A percentile compares a stretch with the other conserved stretches of the same genome.
Conservation (phyloP, 2,113 vertebrate species). For the Cyanistes caeruleus region DNA sequence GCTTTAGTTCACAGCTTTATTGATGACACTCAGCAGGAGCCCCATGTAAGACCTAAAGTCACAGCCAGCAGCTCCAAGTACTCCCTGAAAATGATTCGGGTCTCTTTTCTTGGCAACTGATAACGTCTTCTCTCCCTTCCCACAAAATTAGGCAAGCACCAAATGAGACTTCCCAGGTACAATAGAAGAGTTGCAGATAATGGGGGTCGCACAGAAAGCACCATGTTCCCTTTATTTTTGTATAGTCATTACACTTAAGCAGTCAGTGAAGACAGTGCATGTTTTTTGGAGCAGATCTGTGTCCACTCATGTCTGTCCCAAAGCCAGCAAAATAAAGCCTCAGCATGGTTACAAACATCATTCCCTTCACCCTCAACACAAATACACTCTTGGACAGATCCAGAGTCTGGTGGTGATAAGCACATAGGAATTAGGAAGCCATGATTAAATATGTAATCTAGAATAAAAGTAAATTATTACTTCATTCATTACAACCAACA, state of each 20-base stretch:
- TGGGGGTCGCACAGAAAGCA: rapidly evolving
- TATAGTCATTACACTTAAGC: background rate
- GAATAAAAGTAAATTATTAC: background rate
- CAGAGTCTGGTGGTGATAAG: background rate
- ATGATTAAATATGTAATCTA: rapidly evolving
- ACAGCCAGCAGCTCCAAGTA: background rate
- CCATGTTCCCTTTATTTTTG: rapidly evolving
- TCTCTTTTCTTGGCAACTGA: background rate
- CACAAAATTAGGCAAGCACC: background rate
- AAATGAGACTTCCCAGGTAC: background rate
- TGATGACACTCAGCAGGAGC: background rate
- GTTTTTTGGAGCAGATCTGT: background rate
- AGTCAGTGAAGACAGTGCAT: rapidly evolving
- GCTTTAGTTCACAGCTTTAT: background rate
- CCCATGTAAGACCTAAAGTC: background rate
- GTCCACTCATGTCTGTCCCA: background rate
- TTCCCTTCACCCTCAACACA: background rate
- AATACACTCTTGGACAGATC: background rate
- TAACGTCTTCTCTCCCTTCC: background rate
- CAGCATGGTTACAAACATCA: background rate
- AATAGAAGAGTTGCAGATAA: background rate
- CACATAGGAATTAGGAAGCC: background rate
- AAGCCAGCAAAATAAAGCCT: background rate
- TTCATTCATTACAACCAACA: background rate
- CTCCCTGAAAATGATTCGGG: background rate